Percentiles rank a stretch among this genome's conserved stretches.
Evolutionary conservation across 1,140 invertebrate genomes (phyloP).

Genomic region (Archivesica marissinica): DNA sequence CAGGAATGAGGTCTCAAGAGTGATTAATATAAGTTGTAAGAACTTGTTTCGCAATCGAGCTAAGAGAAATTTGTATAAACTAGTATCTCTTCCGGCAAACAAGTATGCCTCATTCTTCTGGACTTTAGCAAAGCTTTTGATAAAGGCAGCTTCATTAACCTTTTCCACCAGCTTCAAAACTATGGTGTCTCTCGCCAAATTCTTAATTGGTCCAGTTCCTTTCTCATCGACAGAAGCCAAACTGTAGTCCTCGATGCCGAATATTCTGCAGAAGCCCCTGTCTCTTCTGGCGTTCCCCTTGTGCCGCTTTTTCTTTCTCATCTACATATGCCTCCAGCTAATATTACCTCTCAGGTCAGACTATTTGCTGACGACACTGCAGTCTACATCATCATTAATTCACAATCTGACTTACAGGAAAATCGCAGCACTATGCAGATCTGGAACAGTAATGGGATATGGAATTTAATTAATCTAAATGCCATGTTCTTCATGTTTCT

Average conservation of each 20-base stretch:
- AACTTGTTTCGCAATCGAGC: too few relatives aligned
- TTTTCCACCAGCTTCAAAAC: not conserved
- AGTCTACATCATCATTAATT: too few relatives aligned
- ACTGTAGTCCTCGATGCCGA: not conserved
- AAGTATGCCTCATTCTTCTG: constrained; percentile 1
- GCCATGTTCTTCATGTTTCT: too few relatives aligned
- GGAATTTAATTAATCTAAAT: too few relatives aligned
- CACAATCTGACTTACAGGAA: too few relatives aligned
- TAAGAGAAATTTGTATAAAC: too few relatives aligned
- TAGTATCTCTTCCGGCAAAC: not conserved
- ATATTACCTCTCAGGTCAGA: not conserved
- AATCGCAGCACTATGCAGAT: too few relatives aligned
- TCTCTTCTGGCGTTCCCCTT: not conserved
- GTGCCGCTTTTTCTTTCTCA: not conserved
- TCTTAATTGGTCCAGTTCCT: not conserved
- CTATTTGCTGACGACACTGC: constrained; percentile 2
- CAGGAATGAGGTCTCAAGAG: too few relatives aligned
- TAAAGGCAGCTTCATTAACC: not conserved
- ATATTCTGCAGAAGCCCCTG: not conserved
- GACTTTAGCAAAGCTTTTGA: constrained; percentile 11
- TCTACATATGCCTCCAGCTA: not conserved
- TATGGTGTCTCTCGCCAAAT: not conserved
- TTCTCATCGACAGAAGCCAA: not conserved
- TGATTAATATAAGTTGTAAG: too few relatives aligned
- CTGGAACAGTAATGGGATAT: too few relatives aligned